These are phyloP conservation scores for Arctia plantaginis DNA, from an alignment of 2,888 invertebrate genomes.

Conservation along the genomic window DNA sequence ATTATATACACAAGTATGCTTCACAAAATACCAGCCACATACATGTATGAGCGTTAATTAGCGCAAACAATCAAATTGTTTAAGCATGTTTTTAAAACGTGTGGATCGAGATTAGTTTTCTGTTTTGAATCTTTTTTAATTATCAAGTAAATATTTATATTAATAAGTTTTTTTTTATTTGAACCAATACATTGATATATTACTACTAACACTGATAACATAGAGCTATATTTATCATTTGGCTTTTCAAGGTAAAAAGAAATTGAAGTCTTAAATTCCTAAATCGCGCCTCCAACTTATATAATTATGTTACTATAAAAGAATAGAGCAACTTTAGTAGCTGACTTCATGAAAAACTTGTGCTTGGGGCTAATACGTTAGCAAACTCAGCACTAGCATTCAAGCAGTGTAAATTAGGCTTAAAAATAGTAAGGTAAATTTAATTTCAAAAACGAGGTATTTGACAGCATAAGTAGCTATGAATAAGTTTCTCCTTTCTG, in stretches of 20 bases:
- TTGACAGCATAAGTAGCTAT: not conserved
- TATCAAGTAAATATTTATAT: not conserved
- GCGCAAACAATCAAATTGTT: not conserved
- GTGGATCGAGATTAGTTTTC: not conserved
- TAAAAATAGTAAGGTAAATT: not conserved
- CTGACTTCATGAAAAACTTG: not conserved
- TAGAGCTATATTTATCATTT: too few relatives aligned
- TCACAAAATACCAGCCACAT: not conserved
- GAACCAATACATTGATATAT: too few relatives aligned
- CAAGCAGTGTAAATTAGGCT: not conserved
- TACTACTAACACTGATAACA: too few relatives aligned
- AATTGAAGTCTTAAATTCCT: too few relatives aligned
- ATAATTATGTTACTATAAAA: not conserved
- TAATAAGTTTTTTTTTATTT: not conserved
- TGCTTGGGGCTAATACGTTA: not conserved
- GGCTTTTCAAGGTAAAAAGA: too few relatives aligned
- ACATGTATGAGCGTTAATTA: not conserved
- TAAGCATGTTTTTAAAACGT: not conserved
- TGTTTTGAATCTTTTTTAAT: not conserved
- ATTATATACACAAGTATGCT: too few relatives aligned
- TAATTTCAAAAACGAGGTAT: not conserved
- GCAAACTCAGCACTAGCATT: not conserved
- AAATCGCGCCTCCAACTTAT: not conserved
- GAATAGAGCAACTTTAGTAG: not conserved
- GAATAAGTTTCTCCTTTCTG: not conserved